phyloP scores from a whole-genome alignment of 2,888 invertebrate genomes.

The Biston betularia region DNA sequence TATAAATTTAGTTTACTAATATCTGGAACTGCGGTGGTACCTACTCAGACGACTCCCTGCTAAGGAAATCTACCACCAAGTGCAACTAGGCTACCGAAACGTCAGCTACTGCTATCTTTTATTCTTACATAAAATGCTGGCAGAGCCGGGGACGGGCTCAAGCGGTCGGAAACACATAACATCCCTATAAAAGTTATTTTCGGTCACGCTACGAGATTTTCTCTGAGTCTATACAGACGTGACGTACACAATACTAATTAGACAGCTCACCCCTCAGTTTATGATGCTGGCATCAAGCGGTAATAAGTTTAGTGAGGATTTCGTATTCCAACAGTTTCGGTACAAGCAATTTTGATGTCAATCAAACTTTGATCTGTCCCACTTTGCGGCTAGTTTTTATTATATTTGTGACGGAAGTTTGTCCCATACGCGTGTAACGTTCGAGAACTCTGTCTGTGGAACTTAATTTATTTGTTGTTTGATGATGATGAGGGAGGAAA shows the following conservation, averaged over 20 bases:
- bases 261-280: constrained; percentile 53
- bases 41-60: no score
- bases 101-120: no score
- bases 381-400: constrained; percentile 53
- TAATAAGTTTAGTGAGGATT: constrained; percentile 49
- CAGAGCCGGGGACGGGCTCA: no score
- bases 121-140: no score
- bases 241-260: constrained; percentile 63
- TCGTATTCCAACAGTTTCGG: constrained; percentile 48
- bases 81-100: no score
- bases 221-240: constrained; percentile 25
- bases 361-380: constrained; percentile 62
- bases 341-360: constrained; percentile 59
- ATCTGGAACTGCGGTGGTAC: no score
- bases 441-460: constrained; percentile 20
- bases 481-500: constrained; percentile 21
- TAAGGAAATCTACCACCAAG: no score
- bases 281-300: constrained; percentile 58
- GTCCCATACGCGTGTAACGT: constrained; percentile 29
- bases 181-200: constrained; percentile 39
- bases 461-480: constrained; percentile 28
- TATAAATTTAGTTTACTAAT: no score
- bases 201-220: constrained; percentile 54
- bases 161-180: not conserved
- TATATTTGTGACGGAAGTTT: constrained; percentile 42